Percentiles rank a stretch among this genome's conserved stretches.
These are phyloP conservation scores for Drosophila subobscura DNA, from an alignment of 1,140 invertebrate genomes.

Conservation along the genomic window DNA sequence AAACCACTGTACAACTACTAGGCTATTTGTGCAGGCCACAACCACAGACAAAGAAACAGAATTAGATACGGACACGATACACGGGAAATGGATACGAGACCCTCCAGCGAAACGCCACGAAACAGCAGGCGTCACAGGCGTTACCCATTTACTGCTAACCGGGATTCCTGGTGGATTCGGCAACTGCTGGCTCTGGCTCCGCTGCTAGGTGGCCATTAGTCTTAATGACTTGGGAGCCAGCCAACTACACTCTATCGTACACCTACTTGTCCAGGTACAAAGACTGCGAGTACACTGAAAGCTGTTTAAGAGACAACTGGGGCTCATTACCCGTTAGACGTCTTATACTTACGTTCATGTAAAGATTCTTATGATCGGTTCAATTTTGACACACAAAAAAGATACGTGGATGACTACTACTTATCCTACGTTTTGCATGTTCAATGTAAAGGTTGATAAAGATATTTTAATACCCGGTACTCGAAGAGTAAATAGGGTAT, in stretches of 20 bases:
- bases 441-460: no score
- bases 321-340: no score
- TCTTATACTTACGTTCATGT: no score
- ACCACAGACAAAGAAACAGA: slow-evolving; percentile 12
- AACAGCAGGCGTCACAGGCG: slow-evolving; percentile 1
- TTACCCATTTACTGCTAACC: background rate
- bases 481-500: no score
- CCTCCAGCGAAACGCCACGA: slow-evolving; percentile 6
- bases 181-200: background rate
- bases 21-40: slow-evolving; percentile 58
- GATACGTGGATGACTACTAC: no score
- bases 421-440: no score
- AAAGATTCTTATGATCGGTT: no score
- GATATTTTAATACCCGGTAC: no score
- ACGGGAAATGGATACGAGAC: background rate
- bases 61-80: no score
- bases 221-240: slow-evolving; percentile 68
- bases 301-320: slow-evolving; percentile 1
- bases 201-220: slow-evolving; percentile 71
- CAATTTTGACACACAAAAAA: no score
- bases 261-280: slow-evolving; percentile 1
- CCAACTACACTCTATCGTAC: slow-evolving; percentile 14
- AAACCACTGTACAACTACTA: slow-evolving; percentile 61
- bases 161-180: no score
- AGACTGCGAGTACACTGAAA: slow-evolving; percentile 26